These are phyloP conservation scores for Priocnemis perturbator DNA, from an alignment of 2,888 invertebrate species.

Conservation along the genomic window DNA sequence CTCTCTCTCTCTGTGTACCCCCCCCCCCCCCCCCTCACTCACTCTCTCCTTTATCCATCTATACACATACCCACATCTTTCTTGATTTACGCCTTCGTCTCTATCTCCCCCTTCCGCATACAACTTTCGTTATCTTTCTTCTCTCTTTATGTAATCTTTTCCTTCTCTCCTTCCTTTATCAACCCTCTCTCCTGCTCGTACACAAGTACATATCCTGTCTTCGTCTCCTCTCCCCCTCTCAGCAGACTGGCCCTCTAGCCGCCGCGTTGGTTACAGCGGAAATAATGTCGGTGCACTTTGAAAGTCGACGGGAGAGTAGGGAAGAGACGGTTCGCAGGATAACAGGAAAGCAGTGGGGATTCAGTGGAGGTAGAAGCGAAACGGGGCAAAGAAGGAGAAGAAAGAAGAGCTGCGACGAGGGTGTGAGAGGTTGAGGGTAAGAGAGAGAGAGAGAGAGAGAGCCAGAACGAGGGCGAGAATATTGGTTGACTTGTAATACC, in stretches of 20 bases:
- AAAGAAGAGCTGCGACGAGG: constrained; percentile 16
- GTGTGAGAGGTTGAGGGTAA: constrained; percentile 15
- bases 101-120: too few species aligned
- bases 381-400: constrained; percentile 30
- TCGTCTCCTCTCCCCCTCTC: background rate
- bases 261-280: constrained; percentile 61
- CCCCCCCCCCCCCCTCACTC: background rate
- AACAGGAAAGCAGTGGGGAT: constrained; percentile 21
- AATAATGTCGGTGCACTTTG: constrained; percentile 68
- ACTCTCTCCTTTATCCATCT: constrained; percentile 21
- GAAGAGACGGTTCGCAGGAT: constrained; percentile 31
- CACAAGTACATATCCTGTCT: background rate
- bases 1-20: background rate
- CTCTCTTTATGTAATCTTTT: background rate
- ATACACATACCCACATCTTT: too few species aligned
- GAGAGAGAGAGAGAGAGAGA: constrained; percentile 24
- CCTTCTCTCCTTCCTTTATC: too few species aligned
- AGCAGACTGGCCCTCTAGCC: constrained; percentile 3
- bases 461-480: constrained; percentile 66
- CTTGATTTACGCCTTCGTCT: too few species aligned
- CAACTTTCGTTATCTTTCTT: background rate
- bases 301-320: constrained; percentile 42
- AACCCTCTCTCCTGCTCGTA: too few species aligned
- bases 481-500: constrained; percentile 74
- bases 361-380: background rate